Evolutionary conservation across 2,888 invertebrate species (phyloP).

Genomic region (Trissonchulus sp.): DNA sequence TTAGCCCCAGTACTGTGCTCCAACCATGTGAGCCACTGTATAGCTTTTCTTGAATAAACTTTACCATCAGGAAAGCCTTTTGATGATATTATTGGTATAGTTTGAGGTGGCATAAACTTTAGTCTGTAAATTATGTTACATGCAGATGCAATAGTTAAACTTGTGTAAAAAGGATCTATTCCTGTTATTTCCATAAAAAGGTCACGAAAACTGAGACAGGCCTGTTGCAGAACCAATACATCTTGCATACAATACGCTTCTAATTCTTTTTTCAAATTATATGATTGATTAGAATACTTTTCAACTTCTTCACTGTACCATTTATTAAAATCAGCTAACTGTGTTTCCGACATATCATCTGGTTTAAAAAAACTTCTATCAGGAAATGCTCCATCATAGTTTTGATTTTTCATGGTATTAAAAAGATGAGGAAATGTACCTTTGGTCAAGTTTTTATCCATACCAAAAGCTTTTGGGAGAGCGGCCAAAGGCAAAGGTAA

Average conservation of each 20-base stretch:
- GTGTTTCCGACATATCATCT: neutral
- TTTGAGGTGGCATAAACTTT: neutral
- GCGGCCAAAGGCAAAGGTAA: conserved; percentile 1
- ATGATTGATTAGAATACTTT: neutral
- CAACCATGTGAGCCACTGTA: neutral
- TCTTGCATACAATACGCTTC: conserved; percentile 19
- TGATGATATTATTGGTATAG: neutral
- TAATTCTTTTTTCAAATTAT: conserved; percentile 3
- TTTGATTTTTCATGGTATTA: conserved; percentile 4
- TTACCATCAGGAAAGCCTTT: neutral
- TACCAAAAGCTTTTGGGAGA: conserved; percentile 13
- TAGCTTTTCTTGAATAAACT: neutral
- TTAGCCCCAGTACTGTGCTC: neutral
- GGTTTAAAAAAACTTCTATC: neutral
- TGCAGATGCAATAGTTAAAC: conserved; percentile 14
- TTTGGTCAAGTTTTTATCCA: neutral
- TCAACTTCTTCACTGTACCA: neutral
- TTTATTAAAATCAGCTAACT: neutral
- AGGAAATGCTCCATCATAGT: neutral
- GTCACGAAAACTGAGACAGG: conserved; percentile 13
- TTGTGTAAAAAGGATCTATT: neutral
- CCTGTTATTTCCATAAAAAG: neutral
- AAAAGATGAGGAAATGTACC: conserved; percentile 23
- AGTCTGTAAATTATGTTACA: neutral
- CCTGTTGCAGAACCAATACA: neutral